phyloP scores from a whole-genome alignment of 2,888 invertebrate genomes.

The Drosophila imparisetae region DNA sequence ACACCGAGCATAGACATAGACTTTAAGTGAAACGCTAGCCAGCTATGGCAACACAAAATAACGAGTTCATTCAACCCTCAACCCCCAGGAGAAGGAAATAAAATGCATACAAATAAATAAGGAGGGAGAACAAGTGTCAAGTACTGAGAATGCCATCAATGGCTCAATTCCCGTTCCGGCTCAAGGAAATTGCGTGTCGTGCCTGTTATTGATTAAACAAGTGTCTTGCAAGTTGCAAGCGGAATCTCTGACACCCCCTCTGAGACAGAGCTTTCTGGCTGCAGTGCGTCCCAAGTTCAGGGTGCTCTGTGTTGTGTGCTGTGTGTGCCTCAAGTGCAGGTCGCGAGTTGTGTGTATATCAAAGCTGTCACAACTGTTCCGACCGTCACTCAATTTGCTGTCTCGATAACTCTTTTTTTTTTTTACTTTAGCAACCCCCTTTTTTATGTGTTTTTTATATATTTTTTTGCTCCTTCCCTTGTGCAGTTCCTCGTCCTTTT shows the following conservation, averaged over 20 bases:
- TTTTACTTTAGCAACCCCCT: constrained; percentile 24
- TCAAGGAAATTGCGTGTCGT: constrained; percentile 62
- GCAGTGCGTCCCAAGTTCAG: constrained; percentile 40
- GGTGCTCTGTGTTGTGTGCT: neutral
- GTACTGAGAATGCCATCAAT: constrained; percentile 34
- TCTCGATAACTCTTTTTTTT: constrained; percentile 45
- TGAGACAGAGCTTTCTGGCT: constrained; percentile 3
- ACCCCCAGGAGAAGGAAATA: neutral
- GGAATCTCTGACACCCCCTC: neutral
- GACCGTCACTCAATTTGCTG: constrained; percentile 32
- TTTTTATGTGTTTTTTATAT: neutral
- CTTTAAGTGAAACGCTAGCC: neutral
- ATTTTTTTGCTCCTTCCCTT: neutral
- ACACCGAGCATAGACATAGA: neutral
- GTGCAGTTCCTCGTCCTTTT: neutral
- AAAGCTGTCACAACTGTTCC: constrained; percentile 51
- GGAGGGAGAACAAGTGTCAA: constrained; percentile 43
- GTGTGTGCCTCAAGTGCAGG: constrained; percentile 21
- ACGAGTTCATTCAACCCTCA: constrained; percentile 60
- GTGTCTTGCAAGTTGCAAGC: constrained; percentile 37
- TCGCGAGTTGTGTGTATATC: constrained; percentile 23
- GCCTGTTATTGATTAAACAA: constrained; percentile 72
- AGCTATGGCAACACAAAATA: constrained; percentile 47
- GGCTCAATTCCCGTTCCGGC: constrained; percentile 38
- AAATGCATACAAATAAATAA: neutral